Base-by-base conservation (phyloP, 2,797 vertebrate species). In the Neosalanx taihuensis region DNA sequence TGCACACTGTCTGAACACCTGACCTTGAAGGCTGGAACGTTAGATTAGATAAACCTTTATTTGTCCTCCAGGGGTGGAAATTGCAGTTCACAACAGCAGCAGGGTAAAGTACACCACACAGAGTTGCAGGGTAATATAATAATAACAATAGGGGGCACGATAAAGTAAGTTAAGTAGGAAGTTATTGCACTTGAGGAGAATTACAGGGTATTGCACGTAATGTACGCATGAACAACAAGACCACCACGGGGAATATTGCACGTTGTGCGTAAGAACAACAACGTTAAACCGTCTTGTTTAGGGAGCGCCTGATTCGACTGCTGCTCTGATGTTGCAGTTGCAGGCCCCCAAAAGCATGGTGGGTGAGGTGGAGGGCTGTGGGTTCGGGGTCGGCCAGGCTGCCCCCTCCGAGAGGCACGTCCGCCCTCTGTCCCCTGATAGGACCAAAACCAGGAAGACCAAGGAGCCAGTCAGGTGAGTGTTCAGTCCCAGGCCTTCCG, bases 401-500 rank as follows among this genome's bases (percentile, higher is more conserved):
- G 72, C 86, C n/a, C 66, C 60, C 9, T 82, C 91, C 23, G 23
- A 79, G 35, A 85, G 72, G 76, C 69, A 74, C 0, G 33, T 10
- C 1, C 26, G 1, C 15, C 41, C 13, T n/a, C 69, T 17, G 15
- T 74, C 75, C 59, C 65, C 80, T 3, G 89, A 81, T 75, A 64
- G 75, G 81, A 76, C 71, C 73, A 89, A 87, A 79, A 74, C 58
- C n/a, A 89, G 78, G 76, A 87, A 72, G 31, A 2, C 37, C 2
- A 89, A 71, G n/a, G 92, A 92, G 1, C 9, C 61, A 37, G 53
- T 70, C 9, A 85, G 78, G 94, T 95, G 69, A 89, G 86, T 78
- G 6, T 64, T 12, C 26, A n/a, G 17, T 18, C 9, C 29, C 4
- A 20, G 57, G 33, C n/a, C 56, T 6, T n/a, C 20, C n/a, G 49